Evolutionary conservation across 2,797 vertebrate species (phyloP).

Genomic region (Poecilia velifera): DNA sequence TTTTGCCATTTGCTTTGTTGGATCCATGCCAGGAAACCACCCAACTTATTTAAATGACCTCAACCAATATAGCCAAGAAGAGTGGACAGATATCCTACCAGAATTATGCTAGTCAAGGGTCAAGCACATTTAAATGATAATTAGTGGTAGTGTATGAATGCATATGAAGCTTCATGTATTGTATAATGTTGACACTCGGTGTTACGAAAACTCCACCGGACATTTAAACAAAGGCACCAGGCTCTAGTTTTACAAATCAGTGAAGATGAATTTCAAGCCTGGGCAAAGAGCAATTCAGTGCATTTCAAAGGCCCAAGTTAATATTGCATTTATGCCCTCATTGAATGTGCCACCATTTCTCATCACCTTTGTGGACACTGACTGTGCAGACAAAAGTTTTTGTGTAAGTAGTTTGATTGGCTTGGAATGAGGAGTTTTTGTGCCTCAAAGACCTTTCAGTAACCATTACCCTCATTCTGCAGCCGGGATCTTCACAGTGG

Average conservation of each 20-base stretch:
- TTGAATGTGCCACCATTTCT: background rate
- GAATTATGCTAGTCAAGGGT: background rate
- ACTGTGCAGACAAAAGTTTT: background rate
- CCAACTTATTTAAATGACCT: background rate
- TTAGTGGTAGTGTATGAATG: background rate
- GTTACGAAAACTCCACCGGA: background rate
- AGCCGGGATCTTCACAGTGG: background rate
- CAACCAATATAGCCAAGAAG: background rate
- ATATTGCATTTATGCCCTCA: background rate
- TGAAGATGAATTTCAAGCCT: background rate
- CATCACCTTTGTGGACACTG: background rate
- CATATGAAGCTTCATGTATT: background rate
- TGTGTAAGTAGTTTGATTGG: background rate
- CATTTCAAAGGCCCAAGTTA: background rate
- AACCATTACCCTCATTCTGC: conserved; percentile 9
- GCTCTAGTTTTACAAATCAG: background rate
- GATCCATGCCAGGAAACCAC: background rate
- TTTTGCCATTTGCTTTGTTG: background rate
- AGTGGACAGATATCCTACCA: background rate
- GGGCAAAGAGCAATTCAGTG: background rate
- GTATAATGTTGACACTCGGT: background rate
- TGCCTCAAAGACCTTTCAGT: conserved; percentile 1
- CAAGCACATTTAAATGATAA: background rate
- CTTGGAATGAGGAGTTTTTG: conserved; percentile 7
- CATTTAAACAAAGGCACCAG: background rate